phyloP scores from a whole-genome alignment of 2,888 invertebrate species.

The Agrotis segetum region DNA sequence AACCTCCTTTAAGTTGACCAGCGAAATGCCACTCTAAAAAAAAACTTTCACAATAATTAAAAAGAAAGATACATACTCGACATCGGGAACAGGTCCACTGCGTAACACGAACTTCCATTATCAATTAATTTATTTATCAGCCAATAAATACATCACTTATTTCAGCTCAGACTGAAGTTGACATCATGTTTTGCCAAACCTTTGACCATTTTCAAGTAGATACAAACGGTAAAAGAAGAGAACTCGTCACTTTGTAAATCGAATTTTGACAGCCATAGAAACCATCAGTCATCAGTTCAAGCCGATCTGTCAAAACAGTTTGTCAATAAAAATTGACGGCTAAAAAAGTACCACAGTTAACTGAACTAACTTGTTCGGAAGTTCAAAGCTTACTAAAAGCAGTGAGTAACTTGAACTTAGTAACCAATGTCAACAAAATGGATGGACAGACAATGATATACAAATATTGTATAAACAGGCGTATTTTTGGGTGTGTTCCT shows the following conservation, averaged over 20 bases:
- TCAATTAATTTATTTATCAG: conserved; percentile 7
- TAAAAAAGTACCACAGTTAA: conserved; percentile 2
- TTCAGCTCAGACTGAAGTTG: background rate
- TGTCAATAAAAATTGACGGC: background rate
- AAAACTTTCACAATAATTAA: background rate
- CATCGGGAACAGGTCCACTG: conserved; percentile 33
- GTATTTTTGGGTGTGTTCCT: conserved; percentile 34
- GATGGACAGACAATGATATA: conserved; percentile 70
- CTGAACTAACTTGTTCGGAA: conserved; percentile 14
- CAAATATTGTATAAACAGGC: conserved; percentile 66
- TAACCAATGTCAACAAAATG: conserved; percentile 58
- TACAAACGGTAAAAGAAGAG: too few relatives aligned
- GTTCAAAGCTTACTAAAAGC: conserved; percentile 46
- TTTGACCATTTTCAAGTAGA: too few relatives aligned
- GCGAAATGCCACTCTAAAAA: too few relatives aligned
- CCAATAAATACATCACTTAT: background rate
- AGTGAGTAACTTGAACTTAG: conserved; percentile 31
- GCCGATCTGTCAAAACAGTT: background rate
- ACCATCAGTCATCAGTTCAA: background rate
- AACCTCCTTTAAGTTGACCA: too few relatives aligned
- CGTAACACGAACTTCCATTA: conserved; percentile 32
- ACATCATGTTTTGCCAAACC: too few relatives aligned
- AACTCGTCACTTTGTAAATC: background rate
- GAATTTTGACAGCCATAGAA: background rate
- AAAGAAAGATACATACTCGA: conserved; percentile 26